Evolutionary conservation across 2,113 vertebrate genomes (phyloP).

Genomic region (Pelmatolapia mariae): DNA sequence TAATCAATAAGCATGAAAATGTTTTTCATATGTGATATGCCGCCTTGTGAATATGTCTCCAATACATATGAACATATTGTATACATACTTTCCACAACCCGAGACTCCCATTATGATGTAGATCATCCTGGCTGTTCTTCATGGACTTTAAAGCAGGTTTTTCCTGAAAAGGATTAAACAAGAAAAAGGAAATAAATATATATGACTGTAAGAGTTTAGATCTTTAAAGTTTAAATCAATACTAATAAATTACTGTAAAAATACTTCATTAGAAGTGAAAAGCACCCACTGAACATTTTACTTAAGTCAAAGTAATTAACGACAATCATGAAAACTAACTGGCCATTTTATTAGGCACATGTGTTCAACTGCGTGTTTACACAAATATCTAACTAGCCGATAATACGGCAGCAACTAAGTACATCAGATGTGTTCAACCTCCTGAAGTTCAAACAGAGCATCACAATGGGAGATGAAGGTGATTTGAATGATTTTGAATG

Average conservation of each 20-base stretch:
- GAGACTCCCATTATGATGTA: conserved; percentile 72
- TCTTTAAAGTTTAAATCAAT: background rate
- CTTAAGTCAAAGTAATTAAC: background rate
- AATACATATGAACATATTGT: background rate
- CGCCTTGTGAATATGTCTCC: too few relatives aligned
- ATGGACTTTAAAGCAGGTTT: background rate
- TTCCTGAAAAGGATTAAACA: background rate
- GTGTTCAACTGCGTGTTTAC: background rate
- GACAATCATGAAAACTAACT: background rate
- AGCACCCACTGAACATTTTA: background rate
- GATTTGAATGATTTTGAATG: background rate
- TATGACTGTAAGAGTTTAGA: background rate
- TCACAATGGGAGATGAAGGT: background rate
- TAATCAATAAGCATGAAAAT: too few relatives aligned
- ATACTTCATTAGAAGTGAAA: background rate
- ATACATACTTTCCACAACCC: conserved; percentile 68
- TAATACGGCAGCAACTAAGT: background rate
- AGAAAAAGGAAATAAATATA: background rate
- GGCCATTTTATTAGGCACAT: background rate
- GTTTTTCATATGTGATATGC: too few relatives aligned
- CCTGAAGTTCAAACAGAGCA: background rate
- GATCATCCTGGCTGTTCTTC: conserved; percentile 54
- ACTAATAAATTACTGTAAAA: background rate
- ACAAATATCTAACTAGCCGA: background rate
- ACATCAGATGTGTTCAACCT: background rate